These are phyloP conservation scores for Diplolepis rosae DNA, from an alignment of 2,888 invertebrate genomes.

Conservation along the genomic window DNA sequence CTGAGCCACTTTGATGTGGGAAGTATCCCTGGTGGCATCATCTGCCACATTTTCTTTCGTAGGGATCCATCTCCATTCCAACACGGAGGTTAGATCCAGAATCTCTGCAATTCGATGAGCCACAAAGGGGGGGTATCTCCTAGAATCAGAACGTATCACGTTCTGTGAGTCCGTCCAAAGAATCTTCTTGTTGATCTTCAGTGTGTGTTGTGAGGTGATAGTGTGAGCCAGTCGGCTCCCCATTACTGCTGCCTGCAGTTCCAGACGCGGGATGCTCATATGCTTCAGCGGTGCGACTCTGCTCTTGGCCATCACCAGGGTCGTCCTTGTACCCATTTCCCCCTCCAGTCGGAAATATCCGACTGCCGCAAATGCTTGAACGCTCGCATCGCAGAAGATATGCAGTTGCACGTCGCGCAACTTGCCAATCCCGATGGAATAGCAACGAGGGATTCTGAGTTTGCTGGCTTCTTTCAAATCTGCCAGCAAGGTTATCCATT, in stretches of 20 bases:
- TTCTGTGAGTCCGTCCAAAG: slow-evolving; percentile 41
- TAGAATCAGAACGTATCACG: slow-evolving; percentile 39
- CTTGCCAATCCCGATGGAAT: slow-evolving; percentile 30
- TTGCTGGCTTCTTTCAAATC: slow-evolving; percentile 31
- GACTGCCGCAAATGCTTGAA: slow-evolving; percentile 30
- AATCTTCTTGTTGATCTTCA: background rate
- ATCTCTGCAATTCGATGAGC: slow-evolving; percentile 50
- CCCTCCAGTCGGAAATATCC: too few species aligned
- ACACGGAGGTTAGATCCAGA: slow-evolving; percentile 36
- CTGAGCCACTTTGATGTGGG: too few species aligned
- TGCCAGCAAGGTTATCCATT: slow-evolving; percentile 45
- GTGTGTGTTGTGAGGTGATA: too few species aligned
- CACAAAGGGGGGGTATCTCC: slow-evolving; percentile 36
- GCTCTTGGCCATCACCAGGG: too few species aligned
- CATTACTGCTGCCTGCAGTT: too few species aligned
- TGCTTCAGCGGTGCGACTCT: too few species aligned
- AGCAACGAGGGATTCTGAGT: slow-evolving; percentile 47
- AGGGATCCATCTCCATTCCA: slow-evolving; percentile 33
- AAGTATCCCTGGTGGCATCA: too few species aligned
- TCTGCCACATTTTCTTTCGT: background rate
- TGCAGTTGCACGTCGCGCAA: slow-evolving; percentile 36
- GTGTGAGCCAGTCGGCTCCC: too few species aligned
- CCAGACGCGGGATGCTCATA: too few species aligned
- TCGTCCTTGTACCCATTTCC: too few species aligned
- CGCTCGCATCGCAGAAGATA: slow-evolving; percentile 39